A percentile compares a stretch with the other conserved stretches of the same genome.
Conservation (phyloP, 2,888 invertebrate species). For the Eremobia ochroleuca region DNA sequence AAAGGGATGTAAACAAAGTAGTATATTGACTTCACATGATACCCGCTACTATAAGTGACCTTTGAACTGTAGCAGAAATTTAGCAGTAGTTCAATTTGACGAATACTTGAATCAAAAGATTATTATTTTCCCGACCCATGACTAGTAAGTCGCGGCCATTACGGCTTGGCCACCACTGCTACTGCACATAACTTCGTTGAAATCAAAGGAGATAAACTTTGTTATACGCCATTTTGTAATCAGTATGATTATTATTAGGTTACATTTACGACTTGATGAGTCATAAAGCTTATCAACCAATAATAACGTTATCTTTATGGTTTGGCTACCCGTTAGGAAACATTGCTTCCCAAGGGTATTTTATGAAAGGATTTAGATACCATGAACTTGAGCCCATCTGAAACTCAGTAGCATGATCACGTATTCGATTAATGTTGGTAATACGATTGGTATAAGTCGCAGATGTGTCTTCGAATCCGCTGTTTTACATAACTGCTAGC, state of each 20-base stretch:
- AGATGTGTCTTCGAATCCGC: neutral
- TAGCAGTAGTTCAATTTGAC: no score
- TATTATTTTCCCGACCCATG: no score
- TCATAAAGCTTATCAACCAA: slow-evolving; percentile 36
- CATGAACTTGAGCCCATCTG: neutral
- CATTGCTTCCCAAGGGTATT: neutral
- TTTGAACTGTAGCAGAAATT: neutral
- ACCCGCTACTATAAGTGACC: neutral
- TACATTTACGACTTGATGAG: slow-evolving; percentile 23
- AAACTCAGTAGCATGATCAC: neutral
- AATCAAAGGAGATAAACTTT: slow-evolving; percentile 5
- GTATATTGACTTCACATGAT: neutral
- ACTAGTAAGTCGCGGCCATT: neutral
- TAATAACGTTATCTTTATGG: slow-evolving; percentile 28
- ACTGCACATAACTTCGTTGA: neutral
- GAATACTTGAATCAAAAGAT: no score
- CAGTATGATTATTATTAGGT: slow-evolving; percentile 12
- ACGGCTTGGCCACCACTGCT: neutral
- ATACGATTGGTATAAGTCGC: neutral
- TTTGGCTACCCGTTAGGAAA: neutral
- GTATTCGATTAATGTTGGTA: neutral
- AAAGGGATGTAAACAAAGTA: neutral
- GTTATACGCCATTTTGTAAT: slow-evolving; percentile 12
- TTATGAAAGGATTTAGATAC: neutral
- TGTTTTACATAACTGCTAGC: neutral